Percentiles rank a stretch among this genome's conserved stretches.
phyloP scores from a whole-genome alignment of 1,140 invertebrate species.

The Grapholita molesta region DNA sequence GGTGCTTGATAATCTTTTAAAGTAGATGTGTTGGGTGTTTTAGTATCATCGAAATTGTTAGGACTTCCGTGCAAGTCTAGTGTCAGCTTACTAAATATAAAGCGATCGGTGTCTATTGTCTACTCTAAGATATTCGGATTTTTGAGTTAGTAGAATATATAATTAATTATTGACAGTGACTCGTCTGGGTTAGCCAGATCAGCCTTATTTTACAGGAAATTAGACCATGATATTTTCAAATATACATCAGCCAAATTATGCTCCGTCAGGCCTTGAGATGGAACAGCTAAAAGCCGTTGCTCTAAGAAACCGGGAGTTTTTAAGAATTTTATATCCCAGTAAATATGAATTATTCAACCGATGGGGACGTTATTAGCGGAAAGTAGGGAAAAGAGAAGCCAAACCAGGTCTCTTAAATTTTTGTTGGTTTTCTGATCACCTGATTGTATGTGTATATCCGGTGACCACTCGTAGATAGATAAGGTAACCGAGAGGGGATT shows the following conservation, averaged over 20 bases:
- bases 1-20: slow-evolving; percentile 10
- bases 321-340: not conserved
- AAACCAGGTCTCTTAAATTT: not conserved
- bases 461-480: not conserved
- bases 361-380: not conserved
- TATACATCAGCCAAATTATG: not conserved
- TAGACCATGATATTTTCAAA: not conserved
- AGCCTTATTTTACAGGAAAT: not conserved
- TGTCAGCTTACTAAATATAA: not conserved
- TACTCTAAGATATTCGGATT: slow-evolving; percentile 1
- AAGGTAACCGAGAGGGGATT: not conserved
- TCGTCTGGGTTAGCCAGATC: not conserved
- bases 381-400: not conserved
- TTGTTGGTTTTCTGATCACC: not conserved
- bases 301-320: not conserved
- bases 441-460: not conserved
- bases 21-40: not conserved
- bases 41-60: not conserved
- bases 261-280: not conserved
- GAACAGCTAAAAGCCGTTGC: not conserved
- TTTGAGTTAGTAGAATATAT: not conserved
- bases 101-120: not conserved
- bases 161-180: not conserved
- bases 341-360: not conserved
- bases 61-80: not conserved